A percentile compares a stretch with the other conserved stretches of the same genome.
Evolutionary conservation across 2,797 vertebrate species (phyloP).

Genomic region (Diplodus puntazzo): DNA sequence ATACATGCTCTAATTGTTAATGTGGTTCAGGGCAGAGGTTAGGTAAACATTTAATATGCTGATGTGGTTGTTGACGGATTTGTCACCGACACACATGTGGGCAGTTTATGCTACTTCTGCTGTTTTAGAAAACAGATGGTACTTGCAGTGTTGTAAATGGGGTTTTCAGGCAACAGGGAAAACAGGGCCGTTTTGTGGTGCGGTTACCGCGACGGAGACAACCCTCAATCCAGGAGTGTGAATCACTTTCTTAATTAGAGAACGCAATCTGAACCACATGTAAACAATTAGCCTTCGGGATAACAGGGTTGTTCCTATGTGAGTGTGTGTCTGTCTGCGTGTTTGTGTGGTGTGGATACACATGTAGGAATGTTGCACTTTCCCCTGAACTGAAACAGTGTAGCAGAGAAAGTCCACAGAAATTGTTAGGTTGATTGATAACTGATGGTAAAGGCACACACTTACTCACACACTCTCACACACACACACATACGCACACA

Average conservation of each 20-base stretch:
- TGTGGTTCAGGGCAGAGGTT: conserved; percentile 60
- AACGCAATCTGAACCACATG: conserved; percentile 74
- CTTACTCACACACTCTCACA: too few relatives aligned
- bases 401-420: conserved; percentile 26
- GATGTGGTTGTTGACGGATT: conserved; percentile 55
- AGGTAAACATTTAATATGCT: conserved; percentile 59
- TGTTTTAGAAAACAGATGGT: conserved; percentile 47
- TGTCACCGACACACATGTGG: conserved; percentile 63
- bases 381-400: conserved; percentile 23
- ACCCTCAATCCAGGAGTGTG: conserved; percentile 78
- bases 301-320: conserved; percentile 51
- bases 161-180: conserved; percentile 43
- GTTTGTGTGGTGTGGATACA: conserved; percentile 11
- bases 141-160: conserved; percentile 50
- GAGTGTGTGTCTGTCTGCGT: conserved; percentile 17
- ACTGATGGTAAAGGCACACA: conserved; percentile 7
- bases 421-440: conserved; percentile 29
- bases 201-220: conserved; percentile 66
- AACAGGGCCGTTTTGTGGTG: conserved; percentile 64
- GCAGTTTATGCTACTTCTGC: conserved; percentile 43
- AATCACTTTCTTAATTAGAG: conserved; percentile 81
- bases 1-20: conserved; percentile 27
- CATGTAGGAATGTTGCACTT: conserved; percentile 44
- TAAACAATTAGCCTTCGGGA: conserved; percentile 77
- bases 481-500: too few relatives aligned